Base-by-base conservation (phyloP, 2,113 vertebrate genomes). In the Tetrao urogallus region DNA sequence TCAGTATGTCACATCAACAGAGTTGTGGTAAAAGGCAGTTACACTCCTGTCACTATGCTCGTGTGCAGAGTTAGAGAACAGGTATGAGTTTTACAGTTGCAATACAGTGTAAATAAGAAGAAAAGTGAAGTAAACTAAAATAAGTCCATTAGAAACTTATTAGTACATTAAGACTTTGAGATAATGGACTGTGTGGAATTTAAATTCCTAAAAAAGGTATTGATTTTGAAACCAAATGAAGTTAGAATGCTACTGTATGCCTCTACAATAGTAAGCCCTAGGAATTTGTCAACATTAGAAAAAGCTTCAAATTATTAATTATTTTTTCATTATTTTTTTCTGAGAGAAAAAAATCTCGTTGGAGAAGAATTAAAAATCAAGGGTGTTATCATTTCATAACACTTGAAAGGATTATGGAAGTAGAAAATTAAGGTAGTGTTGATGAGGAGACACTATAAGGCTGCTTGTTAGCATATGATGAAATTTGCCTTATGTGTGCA, bases 351-450 rank as follows among this genome's bases (percentile, higher is more conserved):
- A 40, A 63, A 38, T 27, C 16, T 64, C 45, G 22, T 2, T 70
- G 34, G 45, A 82, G 77, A 80, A 82, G 34, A 7, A 50, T 65
- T 81, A 93, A 91, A 52, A 86, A 91, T 38, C 8, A 36, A 73
- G 52, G 12, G 32, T 84, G 36, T 64, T 54, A 30, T 28, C 4
- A 78, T 90, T 93, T 77, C 45, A 95, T 97, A 88, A 64, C 50
- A 64, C 38, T 88, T 84, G 64, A 74, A 90, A 95, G 95, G 64
- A 65, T 69, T 79, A 22, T 70, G 78, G 60, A 94, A 86, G 63
- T 84, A 77, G 66, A 91, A 90, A 88, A 84, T 67, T 42, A 64
- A 88, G 48, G 54, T 92, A 74, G 42, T 80, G 75, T 77, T 86
- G 42, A 83, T 86, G 69, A 96, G 69, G 28, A 77, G 81, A 91